Conservation (phyloP, 1,140 invertebrate genomes). For the Batillaria attramentaria region DNA sequence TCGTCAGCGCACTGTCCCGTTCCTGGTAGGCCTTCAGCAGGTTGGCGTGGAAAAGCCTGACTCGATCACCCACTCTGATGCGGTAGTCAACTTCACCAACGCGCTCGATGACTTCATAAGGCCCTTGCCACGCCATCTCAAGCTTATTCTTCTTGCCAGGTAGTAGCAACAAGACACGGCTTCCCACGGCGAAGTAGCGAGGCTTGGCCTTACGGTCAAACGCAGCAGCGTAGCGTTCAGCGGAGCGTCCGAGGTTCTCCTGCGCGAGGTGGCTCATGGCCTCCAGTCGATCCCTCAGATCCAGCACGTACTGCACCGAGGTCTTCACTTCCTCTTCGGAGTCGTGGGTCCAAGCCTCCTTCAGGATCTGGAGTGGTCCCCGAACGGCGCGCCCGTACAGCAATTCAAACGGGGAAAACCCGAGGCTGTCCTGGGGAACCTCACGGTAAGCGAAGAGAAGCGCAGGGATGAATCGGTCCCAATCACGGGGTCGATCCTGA, state of each 20-base stretch:
- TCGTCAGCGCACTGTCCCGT: neutral
- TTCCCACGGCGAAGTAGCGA: conserved; percentile 7
- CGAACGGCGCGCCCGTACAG: conserved; percentile 55
- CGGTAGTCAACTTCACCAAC: neutral
- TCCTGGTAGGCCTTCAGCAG: neutral
- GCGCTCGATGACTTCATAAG: conserved; percentile 22
- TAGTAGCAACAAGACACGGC: conserved; percentile 34
- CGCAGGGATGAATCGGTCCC: conserved; percentile 3
- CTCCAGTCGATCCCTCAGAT: conserved; percentile 30
- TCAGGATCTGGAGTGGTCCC: conserved; percentile 54
- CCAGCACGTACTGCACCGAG: conserved; percentile 31
- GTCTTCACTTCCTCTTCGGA: conserved; percentile 33
- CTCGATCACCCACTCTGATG: neutral
- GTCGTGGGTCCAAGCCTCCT: conserved; percentile 56
- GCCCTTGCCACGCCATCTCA: conserved; percentile 36
- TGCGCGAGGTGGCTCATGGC: conserved; percentile 31
- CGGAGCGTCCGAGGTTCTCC: neutral
- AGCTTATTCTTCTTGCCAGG: conserved; percentile 41
- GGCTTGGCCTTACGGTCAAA: conserved; percentile 21
- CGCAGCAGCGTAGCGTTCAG: neutral
- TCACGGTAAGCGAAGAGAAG: neutral
- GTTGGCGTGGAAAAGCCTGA: neutral
- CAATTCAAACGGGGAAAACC: conserved; percentile 59
- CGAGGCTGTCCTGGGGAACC: conserved; percentile 38
- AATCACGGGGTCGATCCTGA: neutral